Evolutionary conservation across 2,797 vertebrate species (phyloP).

Genomic region (Antrozous pallidus): DNA sequence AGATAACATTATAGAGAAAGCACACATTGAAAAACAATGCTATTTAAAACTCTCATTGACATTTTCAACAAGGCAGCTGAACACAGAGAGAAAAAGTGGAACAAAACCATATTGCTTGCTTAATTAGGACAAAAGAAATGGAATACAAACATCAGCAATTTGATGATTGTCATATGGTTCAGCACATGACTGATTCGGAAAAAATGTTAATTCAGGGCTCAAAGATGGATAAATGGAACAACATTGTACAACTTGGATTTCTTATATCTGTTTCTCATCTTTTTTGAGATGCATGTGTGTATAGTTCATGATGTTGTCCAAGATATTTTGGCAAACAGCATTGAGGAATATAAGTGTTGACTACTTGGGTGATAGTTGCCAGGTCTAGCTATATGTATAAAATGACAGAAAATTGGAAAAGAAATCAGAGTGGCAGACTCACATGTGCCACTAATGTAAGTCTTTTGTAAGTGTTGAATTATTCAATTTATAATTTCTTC

Average conservation of each 20-base stretch:
- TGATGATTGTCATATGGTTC: neutral
- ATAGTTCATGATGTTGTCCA: neutral
- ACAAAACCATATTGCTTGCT: neutral
- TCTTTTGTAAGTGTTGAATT: constrained; percentile 2
- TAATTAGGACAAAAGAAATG: neutral
- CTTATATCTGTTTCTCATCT: constrained; percentile 29
- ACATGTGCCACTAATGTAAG: constrained; percentile 34
- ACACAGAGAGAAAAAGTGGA: neutral
- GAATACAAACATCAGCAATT: neutral
- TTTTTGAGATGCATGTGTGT: neutral
- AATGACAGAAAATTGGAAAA: constrained; percentile 37
- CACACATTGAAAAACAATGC: neutral
- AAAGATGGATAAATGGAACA: neutral
- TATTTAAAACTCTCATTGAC: neutral
- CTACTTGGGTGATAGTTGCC: neutral
- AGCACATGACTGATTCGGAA: neutral
- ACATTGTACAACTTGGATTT: neutral
- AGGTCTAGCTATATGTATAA: neutral
- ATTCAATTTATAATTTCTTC: constrained; percentile 8
- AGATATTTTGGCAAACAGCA: constrained; percentile 8
- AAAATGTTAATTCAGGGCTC: neutral
- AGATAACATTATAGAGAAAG: neutral
- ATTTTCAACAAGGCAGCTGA: neutral
- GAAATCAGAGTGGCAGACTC: neutral
- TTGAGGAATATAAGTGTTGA: neutral